These are phyloP conservation scores for Suillia variegata DNA, from an alignment of 2,888 invertebrate genomes.

Conservation along the genomic window DNA sequence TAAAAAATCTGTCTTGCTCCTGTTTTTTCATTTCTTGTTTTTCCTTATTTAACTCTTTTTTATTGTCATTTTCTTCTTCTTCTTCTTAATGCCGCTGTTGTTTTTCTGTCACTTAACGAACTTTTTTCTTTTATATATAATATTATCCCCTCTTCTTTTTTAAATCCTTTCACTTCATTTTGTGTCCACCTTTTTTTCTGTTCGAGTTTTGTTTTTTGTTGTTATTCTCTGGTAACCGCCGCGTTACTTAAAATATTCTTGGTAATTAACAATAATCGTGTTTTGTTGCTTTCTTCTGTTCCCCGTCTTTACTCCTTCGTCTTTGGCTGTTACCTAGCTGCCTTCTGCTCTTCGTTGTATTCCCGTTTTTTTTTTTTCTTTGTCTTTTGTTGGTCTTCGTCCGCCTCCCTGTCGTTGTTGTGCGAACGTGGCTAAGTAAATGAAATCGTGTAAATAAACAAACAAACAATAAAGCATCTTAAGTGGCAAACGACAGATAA, in stretches of 20 bases:
- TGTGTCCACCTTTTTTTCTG: background rate
- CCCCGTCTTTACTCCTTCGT: background rate
- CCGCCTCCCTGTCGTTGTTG: background rate
- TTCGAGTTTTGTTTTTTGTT: constrained; percentile 6
- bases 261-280: constrained; percentile 19
- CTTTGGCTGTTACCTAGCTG: background rate
- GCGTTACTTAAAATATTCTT: background rate
- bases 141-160: background rate
- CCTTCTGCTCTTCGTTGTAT: background rate
- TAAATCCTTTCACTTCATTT: background rate
- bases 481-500: constrained; percentile 22
- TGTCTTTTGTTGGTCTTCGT: background rate
- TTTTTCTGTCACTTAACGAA: background rate
- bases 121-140: background rate
- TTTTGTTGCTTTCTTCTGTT: no score
- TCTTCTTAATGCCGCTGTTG: background rate
- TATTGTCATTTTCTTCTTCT: no score
- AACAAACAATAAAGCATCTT: constrained; percentile 8
- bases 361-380: background rate
- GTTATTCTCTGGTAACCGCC: background rate
- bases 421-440: constrained; percentile 3
- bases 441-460: constrained; percentile 3
- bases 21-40: no score
- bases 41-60: no score
- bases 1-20: no score